phyloP scores from a whole-genome alignment of 1,140 invertebrate genomes.

The roundworm (Caenorhabditis elegans) region WBcel235 BX284606.5:13326501-13327000 shows the following conservation, averaged over 20 bases:
- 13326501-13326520: background rate
- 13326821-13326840: too few relatives aligned
- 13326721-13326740: slow-evolving; percentile 1
- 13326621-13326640: background rate
- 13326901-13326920: too few relatives aligned
- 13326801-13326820: too few relatives aligned
- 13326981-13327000: too few relatives aligned
- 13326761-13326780: slow-evolving; percentile 6
- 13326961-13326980: too few relatives aligned
- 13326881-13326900: too few relatives aligned
- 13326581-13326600: background rate
- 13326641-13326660: background rate
- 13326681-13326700: background rate
- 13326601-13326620: background rate
- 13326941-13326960: too few relatives aligned
- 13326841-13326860: too few relatives aligned
- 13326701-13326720: background rate
- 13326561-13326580: background rate
- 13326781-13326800: background rate
- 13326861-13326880: too few relatives aligned
- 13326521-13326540: background rate
- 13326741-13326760: background rate
- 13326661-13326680: background rate
- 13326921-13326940: too few relatives aligned
- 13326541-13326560: background rate